Evolutionary conservation across 2,113 vertebrate genomes (phyloP).

Genomic region (Poecilia latipinna): DNA sequence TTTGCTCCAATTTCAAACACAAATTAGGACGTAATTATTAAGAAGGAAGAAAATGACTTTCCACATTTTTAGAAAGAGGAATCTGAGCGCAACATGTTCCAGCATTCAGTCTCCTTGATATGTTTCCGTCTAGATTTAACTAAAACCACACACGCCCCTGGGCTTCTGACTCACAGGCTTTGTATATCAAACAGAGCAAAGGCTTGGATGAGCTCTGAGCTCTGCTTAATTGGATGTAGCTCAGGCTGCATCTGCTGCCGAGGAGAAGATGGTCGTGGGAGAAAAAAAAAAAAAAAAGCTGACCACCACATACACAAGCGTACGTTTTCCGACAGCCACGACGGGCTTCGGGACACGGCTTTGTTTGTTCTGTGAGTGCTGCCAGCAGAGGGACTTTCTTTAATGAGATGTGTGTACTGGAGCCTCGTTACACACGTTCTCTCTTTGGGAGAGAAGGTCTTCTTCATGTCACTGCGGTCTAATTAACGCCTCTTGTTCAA

Average conservation of each 20-base stretch:
- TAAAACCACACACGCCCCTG: conserved; percentile 3
- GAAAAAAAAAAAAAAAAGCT: conserved; percentile 26
- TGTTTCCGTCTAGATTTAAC: background rate
- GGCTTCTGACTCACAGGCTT: conserved; percentile 59
- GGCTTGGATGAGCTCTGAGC: conserved; percentile 62
- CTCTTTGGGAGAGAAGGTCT: background rate
- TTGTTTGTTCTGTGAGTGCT: conserved; percentile 28
- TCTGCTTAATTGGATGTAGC: conserved; percentile 63
- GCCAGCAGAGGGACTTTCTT: conserved; percentile 20
- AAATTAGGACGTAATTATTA: too few species aligned
- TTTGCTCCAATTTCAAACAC: too few species aligned
- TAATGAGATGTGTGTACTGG: background rate
- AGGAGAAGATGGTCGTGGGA: conserved; percentile 40
- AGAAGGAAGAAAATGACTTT: background rate
- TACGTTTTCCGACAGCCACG: conserved; percentile 26
- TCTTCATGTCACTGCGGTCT: conserved; percentile 9
- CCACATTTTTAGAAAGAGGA: background rate
- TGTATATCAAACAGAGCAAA: conserved; percentile 64
- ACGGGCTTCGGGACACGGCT: conserved; percentile 22
- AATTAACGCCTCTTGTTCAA: background rate
- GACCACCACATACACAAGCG: conserved; percentile 35
- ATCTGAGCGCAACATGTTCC: background rate
- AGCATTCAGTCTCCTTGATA: background rate
- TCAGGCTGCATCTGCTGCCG: conserved; percentile 42
- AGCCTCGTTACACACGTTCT: background rate